These are phyloP conservation scores for Neosilurus mollespiculum DNA, from an alignment of 2,797 vertebrate species.

Conservation along the genomic window DNA sequence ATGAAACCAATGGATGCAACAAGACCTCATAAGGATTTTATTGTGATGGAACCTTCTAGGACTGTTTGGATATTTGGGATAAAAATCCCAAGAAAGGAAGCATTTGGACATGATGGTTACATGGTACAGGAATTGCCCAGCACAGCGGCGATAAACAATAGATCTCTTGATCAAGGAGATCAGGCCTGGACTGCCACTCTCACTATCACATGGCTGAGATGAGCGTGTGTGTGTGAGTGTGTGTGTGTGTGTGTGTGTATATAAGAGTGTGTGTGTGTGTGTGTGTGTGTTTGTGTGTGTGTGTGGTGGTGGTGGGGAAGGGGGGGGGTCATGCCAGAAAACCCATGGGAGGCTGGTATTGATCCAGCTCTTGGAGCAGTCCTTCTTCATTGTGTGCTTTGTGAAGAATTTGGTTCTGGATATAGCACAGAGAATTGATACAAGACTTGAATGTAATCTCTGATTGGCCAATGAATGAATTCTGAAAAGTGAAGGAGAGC, in stretches of 20 bases:
- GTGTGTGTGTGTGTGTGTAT: too few relatives aligned
- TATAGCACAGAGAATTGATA: constrained; percentile 44
- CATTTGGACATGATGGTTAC: constrained; percentile 27
- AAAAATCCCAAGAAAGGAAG: constrained; percentile 6
- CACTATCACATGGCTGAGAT: constrained; percentile 44
- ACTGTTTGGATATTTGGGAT: constrained; percentile 28
- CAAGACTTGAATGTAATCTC: constrained; percentile 39
- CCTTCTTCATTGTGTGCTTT: constrained; percentile 39
- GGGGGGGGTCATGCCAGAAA: constrained; percentile 37
- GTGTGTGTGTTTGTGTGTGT: not conserved
- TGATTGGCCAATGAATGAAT: constrained; percentile 5
- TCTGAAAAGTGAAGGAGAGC: not conserved
- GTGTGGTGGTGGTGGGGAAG: too few relatives aligned
- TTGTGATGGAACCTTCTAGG: not conserved
- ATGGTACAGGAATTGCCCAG: constrained; percentile 15
- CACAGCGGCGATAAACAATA: constrained; percentile 44
- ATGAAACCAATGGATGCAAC: constrained; percentile 19
- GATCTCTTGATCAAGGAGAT: constrained; percentile 32
- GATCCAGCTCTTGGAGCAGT: constrained; percentile 49
- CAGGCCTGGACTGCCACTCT: constrained; percentile 49
- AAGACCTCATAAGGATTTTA: constrained; percentile 10
- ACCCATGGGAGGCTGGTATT: constrained; percentile 55
- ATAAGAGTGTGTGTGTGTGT: too few relatives aligned
- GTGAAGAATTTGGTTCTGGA: constrained; percentile 19
- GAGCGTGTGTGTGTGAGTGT: not conserved